These are phyloP conservation scores for Oscheius sp. DNA, from an alignment of 2,888 invertebrate species.

Conservation along the genomic window DNA sequence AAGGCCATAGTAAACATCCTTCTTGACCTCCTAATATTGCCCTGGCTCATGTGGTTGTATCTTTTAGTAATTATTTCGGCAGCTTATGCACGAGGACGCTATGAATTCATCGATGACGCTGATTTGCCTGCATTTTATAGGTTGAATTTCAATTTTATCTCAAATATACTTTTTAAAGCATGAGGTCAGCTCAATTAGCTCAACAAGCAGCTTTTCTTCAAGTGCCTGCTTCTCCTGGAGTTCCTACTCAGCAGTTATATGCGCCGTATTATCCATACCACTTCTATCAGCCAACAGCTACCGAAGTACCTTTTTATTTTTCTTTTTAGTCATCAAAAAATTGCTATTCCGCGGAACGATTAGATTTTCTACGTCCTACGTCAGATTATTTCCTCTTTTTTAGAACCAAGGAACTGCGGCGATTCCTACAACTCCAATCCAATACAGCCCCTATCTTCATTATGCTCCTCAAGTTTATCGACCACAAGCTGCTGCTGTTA, in stretches of 20 bases:
- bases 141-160: background rate
- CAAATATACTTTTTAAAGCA: conserved; percentile 4
- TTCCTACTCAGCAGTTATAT: background rate
- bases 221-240: background rate
- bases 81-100: conserved; percentile 9
- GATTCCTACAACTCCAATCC: background rate
- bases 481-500: background rate
- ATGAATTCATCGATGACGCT: conserved; percentile 31
- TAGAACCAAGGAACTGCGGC: background rate
- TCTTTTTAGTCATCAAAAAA: background rate
- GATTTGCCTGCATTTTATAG: conserved; percentile 27
- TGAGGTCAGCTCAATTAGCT: conserved; percentile 21
- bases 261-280: conserved; percentile 22
- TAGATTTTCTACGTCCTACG: background rate
- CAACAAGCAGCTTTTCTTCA: conserved; percentile 18
- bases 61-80: background rate
- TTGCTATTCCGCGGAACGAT: too few species aligned
- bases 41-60: conserved; percentile 7
- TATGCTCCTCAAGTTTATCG: conserved; percentile 15
- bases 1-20: background rate
- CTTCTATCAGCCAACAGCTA: conserved; percentile 8
- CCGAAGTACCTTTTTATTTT: background rate
- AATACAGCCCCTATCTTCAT: conserved; percentile 14
- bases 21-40: background rate
- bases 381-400: too few species aligned